These are phyloP conservation scores for Nebria salina DNA, from an alignment of 2,888 invertebrate species.

Conservation along the genomic window DNA sequence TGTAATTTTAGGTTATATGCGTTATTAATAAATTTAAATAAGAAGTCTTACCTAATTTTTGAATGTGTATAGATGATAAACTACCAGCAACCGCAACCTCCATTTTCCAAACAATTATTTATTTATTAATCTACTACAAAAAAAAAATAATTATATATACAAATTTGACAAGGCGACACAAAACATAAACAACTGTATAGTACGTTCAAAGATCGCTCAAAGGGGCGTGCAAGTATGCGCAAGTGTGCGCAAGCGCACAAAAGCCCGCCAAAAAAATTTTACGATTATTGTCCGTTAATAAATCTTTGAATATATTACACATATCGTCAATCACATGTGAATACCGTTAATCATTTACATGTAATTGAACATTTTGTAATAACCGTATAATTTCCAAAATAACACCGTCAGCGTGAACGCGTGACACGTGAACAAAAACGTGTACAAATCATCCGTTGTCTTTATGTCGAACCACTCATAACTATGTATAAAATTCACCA, in stretches of 20 bases:
- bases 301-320: too few relatives aligned
- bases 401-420: constrained; percentile 52
- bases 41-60: constrained; percentile 57
- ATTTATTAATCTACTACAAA: neutral
- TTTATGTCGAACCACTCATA: constrained; percentile 50
- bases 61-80: constrained; percentile 57
- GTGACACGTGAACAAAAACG: constrained; percentile 52
- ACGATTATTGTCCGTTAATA: too few relatives aligned
- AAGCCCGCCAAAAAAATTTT: too few relatives aligned
- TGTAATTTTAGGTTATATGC: too few relatives aligned
- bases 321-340: too few relatives aligned
- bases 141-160: neutral
- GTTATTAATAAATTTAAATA: too few relatives aligned
- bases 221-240: too few relatives aligned
- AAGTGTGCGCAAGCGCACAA: too few relatives aligned
- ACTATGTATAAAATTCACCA: constrained; percentile 14
- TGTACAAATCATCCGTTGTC: constrained; percentile 53
- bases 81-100: constrained; percentile 51
- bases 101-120: neutral
- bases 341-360: too few relatives aligned
- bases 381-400: constrained; percentile 51
- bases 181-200: constrained; percentile 7
- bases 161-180: neutral
- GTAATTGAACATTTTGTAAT: neutral
- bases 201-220: too few relatives aligned